phyloP scores from a whole-genome alignment of 2,113 vertebrate genomes.

The Actenoides lindsayi region DNA sequence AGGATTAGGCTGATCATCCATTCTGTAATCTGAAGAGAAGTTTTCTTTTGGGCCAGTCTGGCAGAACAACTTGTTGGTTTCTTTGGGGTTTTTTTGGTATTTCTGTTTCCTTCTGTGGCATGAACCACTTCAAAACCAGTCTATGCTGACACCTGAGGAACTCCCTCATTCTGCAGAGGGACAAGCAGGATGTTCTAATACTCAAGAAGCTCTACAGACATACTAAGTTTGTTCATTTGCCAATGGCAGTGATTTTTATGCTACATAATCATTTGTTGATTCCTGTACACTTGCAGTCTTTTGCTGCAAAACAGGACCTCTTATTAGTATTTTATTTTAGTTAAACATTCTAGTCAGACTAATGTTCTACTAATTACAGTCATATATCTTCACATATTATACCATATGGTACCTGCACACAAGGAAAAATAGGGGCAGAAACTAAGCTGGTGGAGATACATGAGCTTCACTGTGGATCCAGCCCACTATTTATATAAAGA shows the following conservation, averaged over 20 bases:
- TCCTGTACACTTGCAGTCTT: background rate
- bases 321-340: background rate
- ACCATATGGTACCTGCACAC: background rate
- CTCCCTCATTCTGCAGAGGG: background rate
- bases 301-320: background rate
- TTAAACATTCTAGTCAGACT: background rate
- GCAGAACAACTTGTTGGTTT: background rate
- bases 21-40: background rate
- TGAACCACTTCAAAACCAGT: background rate
- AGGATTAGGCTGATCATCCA: background rate
- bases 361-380: background rate
- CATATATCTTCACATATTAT: background rate
- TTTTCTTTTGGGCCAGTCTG: background rate
- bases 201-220: background rate
- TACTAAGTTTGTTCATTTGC: background rate
- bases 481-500: background rate
- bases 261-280: background rate
- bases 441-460: background rate
- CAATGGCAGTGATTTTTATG: background rate
- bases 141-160: background rate
- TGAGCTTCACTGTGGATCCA: background rate
- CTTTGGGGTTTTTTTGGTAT: background rate
- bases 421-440: background rate
- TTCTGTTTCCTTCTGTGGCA: background rate
- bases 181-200: background rate